Base-by-base conservation (phyloP, 2,888 invertebrate genomes). In the Sminthurides aquaticus region DNA sequence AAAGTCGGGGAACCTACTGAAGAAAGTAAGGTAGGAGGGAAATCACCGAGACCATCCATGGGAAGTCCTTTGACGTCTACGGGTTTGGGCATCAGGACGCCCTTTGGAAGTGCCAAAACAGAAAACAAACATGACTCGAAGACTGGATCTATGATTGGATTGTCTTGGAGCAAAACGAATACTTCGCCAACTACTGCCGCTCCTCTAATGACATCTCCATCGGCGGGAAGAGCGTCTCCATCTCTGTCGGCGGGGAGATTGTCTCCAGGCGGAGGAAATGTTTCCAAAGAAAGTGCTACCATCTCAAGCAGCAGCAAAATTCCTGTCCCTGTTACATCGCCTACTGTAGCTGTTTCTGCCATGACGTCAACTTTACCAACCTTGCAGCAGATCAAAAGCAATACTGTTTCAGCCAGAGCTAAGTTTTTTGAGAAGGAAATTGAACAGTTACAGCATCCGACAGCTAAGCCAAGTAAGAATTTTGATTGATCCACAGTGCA, bases 381-480 rank as follows among this genome's bases (percentile, higher is more conserved):
- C 2, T 22, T 49, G 25, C 26, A 48, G 18, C 27, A n/a, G 18
- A 28, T 54, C 5, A 57, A 54, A 26, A 67, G 64, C 11, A 74
- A 67, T 49, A 73, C 72, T 2, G 74, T 74, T 2, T 72, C 77
- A 91, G 90, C 79, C 91, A 93, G 81, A 91, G 92, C 92, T 81
- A 90, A 88, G 78, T 91, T 94, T 81, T 97, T 97, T 80, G 96
- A 97, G 82, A 88, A 89, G 78, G 95, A 95, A 69, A 93, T 96
- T 87, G 91, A 93, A 81, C 91, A 92, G 79, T 89, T 89, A 79
- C 87, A 89, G 75, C 89, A 90, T 80, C 88, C 90, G 85, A 63
- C 88, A 75, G 86, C 88, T 60, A 91, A 90, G 81, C 85, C 89
- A 83, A 90, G 91, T 90, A 79, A 28, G 48, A 55, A 59, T 55